phyloP scores from a whole-genome alignment of 2,888 invertebrate genomes.

The Geotrupes spiniger region DNA sequence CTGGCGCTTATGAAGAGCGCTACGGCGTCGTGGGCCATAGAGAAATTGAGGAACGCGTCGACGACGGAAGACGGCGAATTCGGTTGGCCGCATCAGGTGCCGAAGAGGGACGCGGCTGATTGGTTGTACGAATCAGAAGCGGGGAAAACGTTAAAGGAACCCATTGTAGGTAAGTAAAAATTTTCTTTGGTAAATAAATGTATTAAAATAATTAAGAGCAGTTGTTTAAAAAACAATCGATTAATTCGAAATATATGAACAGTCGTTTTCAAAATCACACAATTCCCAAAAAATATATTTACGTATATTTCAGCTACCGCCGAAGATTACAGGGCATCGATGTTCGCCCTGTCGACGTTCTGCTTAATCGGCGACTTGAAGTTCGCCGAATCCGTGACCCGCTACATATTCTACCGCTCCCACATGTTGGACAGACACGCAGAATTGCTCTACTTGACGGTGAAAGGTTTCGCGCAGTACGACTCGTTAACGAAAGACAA shows the following conservation, averaged over 20 bases:
- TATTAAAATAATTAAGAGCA: no score
- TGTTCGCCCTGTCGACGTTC: constrained; percentile 59
- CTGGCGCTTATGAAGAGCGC: constrained; percentile 52
- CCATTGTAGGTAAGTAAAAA: constrained; percentile 40
- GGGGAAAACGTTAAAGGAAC: constrained; percentile 56
- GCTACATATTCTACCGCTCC: constrained; percentile 65
- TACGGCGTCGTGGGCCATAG: constrained; percentile 57
- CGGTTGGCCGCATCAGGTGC: constrained; percentile 60
- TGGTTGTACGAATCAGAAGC: constrained; percentile 62
- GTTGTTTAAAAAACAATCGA: constrained; percentile 8
- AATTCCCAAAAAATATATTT: background rate
- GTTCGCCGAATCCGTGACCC: constrained; percentile 62
- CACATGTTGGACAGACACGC: constrained; percentile 62
- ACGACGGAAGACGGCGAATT: constrained; percentile 68
- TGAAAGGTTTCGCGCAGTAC: constrained; percentile 61
- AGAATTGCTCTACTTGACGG: constrained; percentile 59
- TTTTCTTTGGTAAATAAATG: no score
- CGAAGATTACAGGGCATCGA: constrained; percentile 64
- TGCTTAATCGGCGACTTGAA: constrained; percentile 61
- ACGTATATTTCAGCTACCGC: constrained; percentile 48
- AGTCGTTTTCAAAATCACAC: background rate
- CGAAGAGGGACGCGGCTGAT: constrained; percentile 60
- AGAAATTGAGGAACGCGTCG: constrained; percentile 59
- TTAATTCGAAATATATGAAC: no score
- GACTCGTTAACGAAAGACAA: constrained; percentile 59